phyloP scores from a whole-genome alignment of 2,113 vertebrate genomes.

The Eublepharis macularius region DNA sequence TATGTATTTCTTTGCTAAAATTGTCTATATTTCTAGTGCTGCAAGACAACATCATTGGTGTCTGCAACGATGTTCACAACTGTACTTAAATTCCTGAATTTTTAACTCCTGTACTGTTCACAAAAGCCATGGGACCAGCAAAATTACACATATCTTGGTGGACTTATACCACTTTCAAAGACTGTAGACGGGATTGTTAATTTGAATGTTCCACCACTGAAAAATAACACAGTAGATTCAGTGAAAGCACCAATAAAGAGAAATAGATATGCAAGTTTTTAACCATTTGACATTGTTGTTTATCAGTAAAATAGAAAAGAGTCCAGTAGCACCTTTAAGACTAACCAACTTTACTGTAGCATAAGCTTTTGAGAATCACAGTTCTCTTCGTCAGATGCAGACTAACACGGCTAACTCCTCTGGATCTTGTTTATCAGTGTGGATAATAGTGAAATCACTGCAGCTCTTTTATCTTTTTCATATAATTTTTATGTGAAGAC shows the following conservation, averaged over 20 bases:
- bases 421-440: background rate
- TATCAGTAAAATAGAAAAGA: no score
- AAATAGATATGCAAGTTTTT: background rate
- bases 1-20: background rate
- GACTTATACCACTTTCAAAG: background rate
- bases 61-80: background rate
- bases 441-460: background rate
- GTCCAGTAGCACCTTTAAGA: no score
- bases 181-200: background rate
- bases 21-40: background rate
- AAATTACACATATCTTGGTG: background rate
- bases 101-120: background rate
- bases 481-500: no score
- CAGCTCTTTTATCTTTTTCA: background rate
- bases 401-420: no score
- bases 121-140: background rate
- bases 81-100: background rate
- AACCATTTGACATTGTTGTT: background rate
- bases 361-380: no score
- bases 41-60: background rate
- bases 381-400: no score
- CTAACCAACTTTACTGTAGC: no score
- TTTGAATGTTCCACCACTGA: background rate
- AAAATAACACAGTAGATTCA: background rate
- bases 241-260: constrained; percentile 7